A percentile compares a stretch with the other conserved stretches of the same genome.
phyloP scores from a whole-genome alignment of 2,888 invertebrate species.

The Cremastinae sp. region DNA sequence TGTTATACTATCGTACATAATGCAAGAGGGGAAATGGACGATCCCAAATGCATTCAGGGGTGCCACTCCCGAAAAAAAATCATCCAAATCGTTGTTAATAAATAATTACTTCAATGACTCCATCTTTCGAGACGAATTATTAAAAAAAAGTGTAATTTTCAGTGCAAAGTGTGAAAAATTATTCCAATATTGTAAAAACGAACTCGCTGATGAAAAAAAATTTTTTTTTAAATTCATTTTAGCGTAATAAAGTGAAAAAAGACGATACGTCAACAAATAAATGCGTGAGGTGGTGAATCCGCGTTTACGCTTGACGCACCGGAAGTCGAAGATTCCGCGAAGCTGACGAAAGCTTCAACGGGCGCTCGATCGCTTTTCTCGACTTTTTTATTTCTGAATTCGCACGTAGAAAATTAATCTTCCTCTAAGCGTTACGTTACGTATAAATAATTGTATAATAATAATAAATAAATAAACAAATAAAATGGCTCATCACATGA shows the following conservation, averaged over 20 bases:
- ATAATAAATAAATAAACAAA: slow-evolving; percentile 14
- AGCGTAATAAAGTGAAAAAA: background rate
- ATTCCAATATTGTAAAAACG: slow-evolving; percentile 18
- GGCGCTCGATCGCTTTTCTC: slow-evolving; percentile 47
- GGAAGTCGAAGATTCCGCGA: slow-evolving; percentile 70
- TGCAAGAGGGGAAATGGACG: slow-evolving; percentile 33
- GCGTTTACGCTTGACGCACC: slow-evolving; percentile 64
- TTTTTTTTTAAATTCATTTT: background rate
- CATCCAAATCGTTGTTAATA: background rate
- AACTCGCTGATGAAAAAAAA: background rate
- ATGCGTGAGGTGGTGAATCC: slow-evolving; percentile 70
- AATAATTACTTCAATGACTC: slow-evolving; percentile 26
- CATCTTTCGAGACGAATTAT: background rate
- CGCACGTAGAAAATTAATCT: background rate
- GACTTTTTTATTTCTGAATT: background rate
- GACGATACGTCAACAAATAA: slow-evolving; percentile 61
- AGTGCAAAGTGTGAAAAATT: slow-evolving; percentile 31
- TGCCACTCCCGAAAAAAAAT: slow-evolving; percentile 38
- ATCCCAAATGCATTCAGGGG: slow-evolving; percentile 47
- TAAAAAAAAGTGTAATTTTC: slow-evolving; percentile 21
- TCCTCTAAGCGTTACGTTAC: background rate
- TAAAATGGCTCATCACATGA: slow-evolving; percentile 76
- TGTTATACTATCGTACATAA: no score
- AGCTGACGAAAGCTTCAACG: slow-evolving; percentile 72
- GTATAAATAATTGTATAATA: slow-evolving; percentile 23